Evolutionary conservation across 1,140 invertebrate genomes (phyloP), one percentile per base, ranked within the genome.

Genomic region (Drosophila ironensis): DNA sequence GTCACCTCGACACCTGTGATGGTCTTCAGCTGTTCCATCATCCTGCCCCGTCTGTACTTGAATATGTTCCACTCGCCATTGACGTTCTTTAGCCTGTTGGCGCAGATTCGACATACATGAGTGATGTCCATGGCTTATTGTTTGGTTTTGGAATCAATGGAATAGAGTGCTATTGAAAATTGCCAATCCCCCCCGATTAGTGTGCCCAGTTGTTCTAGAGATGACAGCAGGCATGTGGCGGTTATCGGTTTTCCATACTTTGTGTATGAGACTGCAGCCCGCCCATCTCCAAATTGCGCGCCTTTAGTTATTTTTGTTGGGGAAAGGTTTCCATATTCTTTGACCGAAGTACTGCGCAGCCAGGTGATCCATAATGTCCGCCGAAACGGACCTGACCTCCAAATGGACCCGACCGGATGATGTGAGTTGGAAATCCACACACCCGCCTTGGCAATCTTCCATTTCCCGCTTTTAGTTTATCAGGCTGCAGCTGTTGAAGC

Each of bases 401-500:
- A 84, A 72, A 12, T 89, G 88, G 88, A 89, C 88, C 5, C 74
- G 71, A 7, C 88, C 88, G 12, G 81, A 89, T 76, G 88, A 89
- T 71, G 87, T 84, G 41, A 17, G 66, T 60, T 59, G 8, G 2
- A 9, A 37, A 2, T 37, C 1, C 1, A 19, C 33, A 7, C 5
- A 17, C 9, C 30, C 24, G 2, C 22, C 17, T 22, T 8, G 14
- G 1, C 22, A 25, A 12, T 35, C 22, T 40, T 12, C 9, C 17
- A n/a, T 33, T 17, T 14, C n/a, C n/a, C n/a, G 7, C 30, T 52
- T 16, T 28, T 68, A 95, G 88, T 91, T 94, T 12, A 92, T 94
- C 90, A 92, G 91, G 73, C 74, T 94, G 12, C 92, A 93, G 71
- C 91, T 92, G 46, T 74, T 94, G 14, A 94, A 94, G 72, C 86